phyloP scores from a whole-genome alignment of 2,797 vertebrate species.

The Acanthiza pusilla region DNA sequence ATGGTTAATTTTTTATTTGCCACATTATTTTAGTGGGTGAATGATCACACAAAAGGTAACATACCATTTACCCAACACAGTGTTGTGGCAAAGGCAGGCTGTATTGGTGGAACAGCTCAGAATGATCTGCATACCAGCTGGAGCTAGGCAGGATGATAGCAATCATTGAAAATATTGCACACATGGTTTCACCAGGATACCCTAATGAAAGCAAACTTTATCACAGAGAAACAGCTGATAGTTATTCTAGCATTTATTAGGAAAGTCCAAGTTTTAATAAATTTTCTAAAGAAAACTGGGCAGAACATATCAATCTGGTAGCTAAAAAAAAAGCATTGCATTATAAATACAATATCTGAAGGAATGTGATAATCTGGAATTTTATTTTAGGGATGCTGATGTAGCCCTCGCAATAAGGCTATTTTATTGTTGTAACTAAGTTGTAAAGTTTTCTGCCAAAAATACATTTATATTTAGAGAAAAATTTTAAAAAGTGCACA shows the following conservation, averaged over 20 bases:
- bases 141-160: slow-evolving; percentile 34
- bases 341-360: slow-evolving; percentile 16
- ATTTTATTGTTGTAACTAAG: slow-evolving; percentile 15
- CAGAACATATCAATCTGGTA: not conserved
- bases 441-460: slow-evolving; percentile 35
- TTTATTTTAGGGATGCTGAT: slow-evolving; percentile 25
- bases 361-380: slow-evolving; percentile 3
- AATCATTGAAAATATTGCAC: slow-evolving; percentile 41
- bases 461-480: slow-evolving; percentile 24
- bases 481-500: not conserved
- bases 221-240: slow-evolving; percentile 51
- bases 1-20: not conserved
- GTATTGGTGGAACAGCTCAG: not conserved
- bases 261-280: slow-evolving; percentile 12
- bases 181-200: slow-evolving; percentile 37
- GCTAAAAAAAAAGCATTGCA: slow-evolving; percentile 1
- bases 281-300: slow-evolving; percentile 11
- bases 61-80: not conserved
- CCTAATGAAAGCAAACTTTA: slow-evolving; percentile 46
- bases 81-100: not conserved
- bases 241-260: slow-evolving; percentile 39
- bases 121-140: slow-evolving; percentile 50
- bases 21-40: not conserved
- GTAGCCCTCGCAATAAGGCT: not conserved
- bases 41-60: not conserved